Base-by-base conservation (phyloP, 2,888 invertebrate species). In the Alloplasta piceator region DNA sequence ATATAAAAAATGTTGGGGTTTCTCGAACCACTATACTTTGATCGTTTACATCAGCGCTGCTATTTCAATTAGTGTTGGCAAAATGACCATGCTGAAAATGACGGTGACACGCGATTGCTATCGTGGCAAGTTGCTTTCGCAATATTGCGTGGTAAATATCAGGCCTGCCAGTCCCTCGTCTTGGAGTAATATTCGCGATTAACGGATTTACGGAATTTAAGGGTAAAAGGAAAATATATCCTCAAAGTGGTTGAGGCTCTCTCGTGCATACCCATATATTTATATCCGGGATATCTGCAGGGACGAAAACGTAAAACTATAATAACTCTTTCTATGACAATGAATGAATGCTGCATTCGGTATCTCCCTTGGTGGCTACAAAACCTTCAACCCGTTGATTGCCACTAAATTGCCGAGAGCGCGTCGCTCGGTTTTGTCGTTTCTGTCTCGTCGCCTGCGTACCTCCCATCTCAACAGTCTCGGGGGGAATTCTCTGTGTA, bases 341-440 rank as follows among this genome's bases (percentile, higher is more conserved):
- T 86, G 88, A 91, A 89, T 88, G 88, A 90, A 91, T 90, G 88
- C 85, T 82, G 86, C 87, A 86, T 86, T 86, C 86, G 85, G 85
- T 85, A 85, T 87, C 87, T 91, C 91, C 90, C 91, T 84, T 84
- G 88, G 86, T 88, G 88, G 82, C 89, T 88, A 91, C 91, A 91
- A 91, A 91, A 90, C 90, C 91, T 89, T 91, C 91, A 87, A 85
- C 83, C 86, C 87, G 87, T 87, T 91, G 91, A 92, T 91, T 90
- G 91, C 91, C 89, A 88, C 89, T 90, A 90, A 91, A 92, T 91
- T 90, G 89, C 88, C 83, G 85, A 26, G 26, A 26, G 26, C 26
- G 86, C 82, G 86, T 83, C 84, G 84, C 85, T 60, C 16, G 73
- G 78, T 76, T 78, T 43, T 36, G 79, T 68, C 72, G 70, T 78